Evolutionary conservation across 2,797 vertebrate genomes (phyloP), one percentile per base, ranked within the genome.

Genomic region (Neostethus bicornis): DNA sequence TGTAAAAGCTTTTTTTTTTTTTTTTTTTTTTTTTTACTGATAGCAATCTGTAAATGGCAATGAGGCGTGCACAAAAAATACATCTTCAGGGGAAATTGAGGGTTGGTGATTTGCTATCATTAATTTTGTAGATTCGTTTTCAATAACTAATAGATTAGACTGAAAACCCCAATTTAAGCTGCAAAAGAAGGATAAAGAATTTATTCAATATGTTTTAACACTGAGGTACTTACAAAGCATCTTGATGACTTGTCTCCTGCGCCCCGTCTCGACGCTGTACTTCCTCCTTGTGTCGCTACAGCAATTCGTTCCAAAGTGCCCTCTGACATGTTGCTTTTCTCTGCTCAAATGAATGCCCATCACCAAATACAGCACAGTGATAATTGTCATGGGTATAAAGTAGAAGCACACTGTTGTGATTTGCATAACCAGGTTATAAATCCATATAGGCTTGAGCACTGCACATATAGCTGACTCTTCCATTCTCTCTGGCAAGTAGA

Each of bases 361-460:
- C 24, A 92, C 80, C 35, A 93, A 51, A 76, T 94, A 93, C 7
- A 94, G 80, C 28, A 89, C 70, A 14, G 89, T 91, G 17, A 94
- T 93, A 60, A 93, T 76, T 47, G 67, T 73, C 90, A 94, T 92
- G 51, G 93, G 92, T 4, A 91, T 46, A 8, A 93, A 92, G 35
- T 88, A 93, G 78, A 93, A 93, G 56, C 91, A 90, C 20, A 93
- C 83, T 0, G 92, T 93, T 66, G 92, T 94, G 80, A 93, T 69
- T 73, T 92, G 92, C 81, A 94, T 90, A 38, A 93, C 83, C 75
- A 93, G 70, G 72, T 93, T 92, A 34, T 93, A 94, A 57, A 93
- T 91, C 93, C 92, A 94, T 56, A 90, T 61, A 6, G 93, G 91
- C 52, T 91, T 90, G 13, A 93, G 66, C 53, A 94, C 84, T 3